Conservation (phyloP, 2,797 vertebrate species). For the Hippocampus kuda region DNA sequence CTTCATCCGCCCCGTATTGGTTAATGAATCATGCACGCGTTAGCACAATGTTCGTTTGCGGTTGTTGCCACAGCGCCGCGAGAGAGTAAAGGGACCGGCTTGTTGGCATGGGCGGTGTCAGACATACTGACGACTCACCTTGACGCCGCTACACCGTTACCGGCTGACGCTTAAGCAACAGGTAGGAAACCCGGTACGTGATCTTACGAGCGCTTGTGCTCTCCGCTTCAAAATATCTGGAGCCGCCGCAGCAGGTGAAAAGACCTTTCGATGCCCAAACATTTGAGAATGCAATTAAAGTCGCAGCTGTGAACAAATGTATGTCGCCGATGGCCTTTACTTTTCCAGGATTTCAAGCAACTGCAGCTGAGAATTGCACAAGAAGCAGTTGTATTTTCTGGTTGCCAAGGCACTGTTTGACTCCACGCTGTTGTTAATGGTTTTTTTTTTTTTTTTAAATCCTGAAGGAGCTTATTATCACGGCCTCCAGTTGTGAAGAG, state of each 20-base stretch:
- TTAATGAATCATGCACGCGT: slow-evolving; percentile 46
- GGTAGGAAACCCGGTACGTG: slow-evolving; percentile 40
- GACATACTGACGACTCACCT: slow-evolving; percentile 42
- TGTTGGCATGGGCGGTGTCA: slow-evolving; percentile 23
- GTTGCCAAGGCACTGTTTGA: slow-evolving; percentile 16
- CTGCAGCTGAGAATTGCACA: slow-evolving; percentile 20
- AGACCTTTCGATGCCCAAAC: not conserved
- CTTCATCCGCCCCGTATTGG: slow-evolving; percentile 24
- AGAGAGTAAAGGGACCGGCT: slow-evolving; percentile 34
- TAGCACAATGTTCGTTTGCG: slow-evolving; percentile 52
- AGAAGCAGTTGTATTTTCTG: slow-evolving; percentile 27
- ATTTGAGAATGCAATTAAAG: slow-evolving; percentile 15
- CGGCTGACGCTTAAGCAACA: slow-evolving; percentile 58
- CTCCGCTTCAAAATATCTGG: slow-evolving; percentile 41
- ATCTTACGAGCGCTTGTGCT: slow-evolving; percentile 10
- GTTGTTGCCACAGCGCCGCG: slow-evolving; percentile 56
- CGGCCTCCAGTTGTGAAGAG: slow-evolving; percentile 19
- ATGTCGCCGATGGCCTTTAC: slow-evolving; percentile 15
- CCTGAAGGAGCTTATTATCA: slow-evolving; percentile 36
- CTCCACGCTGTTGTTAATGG: slow-evolving; percentile 3
- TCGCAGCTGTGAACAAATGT: slow-evolving; percentile 19
- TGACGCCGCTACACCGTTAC: slow-evolving; percentile 41
- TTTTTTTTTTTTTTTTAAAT: not conserved
- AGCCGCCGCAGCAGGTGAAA: slow-evolving; percentile 18
- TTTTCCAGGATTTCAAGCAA: slow-evolving; percentile 23